These are phyloP conservation scores for Sardina pilchardus DNA, from an alignment of 2,113 vertebrate genomes.

Conservation along the genomic window DNA sequence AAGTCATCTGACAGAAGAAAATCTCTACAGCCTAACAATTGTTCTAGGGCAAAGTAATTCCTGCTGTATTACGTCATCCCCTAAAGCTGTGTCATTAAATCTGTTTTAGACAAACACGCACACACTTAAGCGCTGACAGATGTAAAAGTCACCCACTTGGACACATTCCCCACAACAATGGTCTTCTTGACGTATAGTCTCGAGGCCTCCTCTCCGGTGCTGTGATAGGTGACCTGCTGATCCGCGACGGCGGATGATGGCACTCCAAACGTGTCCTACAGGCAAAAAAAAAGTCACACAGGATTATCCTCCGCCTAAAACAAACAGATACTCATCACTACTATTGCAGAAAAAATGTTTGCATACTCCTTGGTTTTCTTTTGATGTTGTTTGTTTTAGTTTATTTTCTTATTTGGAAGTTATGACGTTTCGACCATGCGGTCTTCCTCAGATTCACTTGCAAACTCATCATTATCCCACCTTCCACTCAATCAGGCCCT, in stretches of 20 bases:
- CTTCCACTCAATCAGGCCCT: no score
- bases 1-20: neutral
- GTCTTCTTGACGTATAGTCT: conserved; percentile 97
- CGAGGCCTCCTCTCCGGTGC: conserved; percentile 83
- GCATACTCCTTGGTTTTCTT: no score
- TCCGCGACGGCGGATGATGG: conserved; percentile 74
- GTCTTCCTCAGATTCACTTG: no score
- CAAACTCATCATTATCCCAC: no score
- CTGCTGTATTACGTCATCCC: neutral
- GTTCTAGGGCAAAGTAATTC: neutral
- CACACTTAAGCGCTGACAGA: neutral
- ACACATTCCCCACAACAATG: conserved; percentile 97
- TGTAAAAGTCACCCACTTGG: conserved; percentile 78
- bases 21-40: no score
- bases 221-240: conserved; percentile 77
- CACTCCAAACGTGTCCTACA: conserved; percentile 82
- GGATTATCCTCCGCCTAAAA: neutral
- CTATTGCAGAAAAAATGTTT: no score
- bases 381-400: no score
- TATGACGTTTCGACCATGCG: no score
- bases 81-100: neutral
- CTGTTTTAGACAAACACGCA: neutral
- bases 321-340: neutral
- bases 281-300: conserved; percentile 36
- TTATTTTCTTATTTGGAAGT: no score